These are phyloP conservation scores for Stramonita haemastoma DNA, from an alignment of 2,888 invertebrate species.

Conservation along the genomic window DNA sequence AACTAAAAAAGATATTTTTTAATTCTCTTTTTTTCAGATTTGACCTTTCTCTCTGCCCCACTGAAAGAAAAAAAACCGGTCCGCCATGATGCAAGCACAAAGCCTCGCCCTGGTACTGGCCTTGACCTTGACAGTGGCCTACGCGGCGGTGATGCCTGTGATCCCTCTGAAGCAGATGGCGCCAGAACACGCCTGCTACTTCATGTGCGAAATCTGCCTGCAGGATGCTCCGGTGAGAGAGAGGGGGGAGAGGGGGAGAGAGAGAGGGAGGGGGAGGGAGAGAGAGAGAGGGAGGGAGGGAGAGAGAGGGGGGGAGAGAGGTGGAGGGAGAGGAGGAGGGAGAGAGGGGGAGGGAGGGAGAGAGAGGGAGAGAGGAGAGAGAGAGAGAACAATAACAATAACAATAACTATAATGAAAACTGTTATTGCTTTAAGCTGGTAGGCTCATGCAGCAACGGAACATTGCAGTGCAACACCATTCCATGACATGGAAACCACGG, in stretches of 20 bases:
- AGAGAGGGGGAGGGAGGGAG: not conserved
- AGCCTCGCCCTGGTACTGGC: not conserved
- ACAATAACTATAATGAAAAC: too few species aligned
- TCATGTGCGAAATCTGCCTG: slow-evolving; percentile 39
- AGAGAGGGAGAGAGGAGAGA: too few species aligned
- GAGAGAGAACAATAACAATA: too few species aligned
- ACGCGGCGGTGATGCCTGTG: not conserved
- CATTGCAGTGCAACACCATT: too few species aligned
- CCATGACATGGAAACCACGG: too few species aligned
- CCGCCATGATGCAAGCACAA: not conserved
- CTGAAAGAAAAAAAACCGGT: not conserved
- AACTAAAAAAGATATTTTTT: not conserved
- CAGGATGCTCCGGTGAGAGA: not conserved
- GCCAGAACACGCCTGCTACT: slow-evolving; percentile 42
- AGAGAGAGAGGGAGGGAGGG: not conserved
- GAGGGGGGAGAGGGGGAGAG: not conserved
- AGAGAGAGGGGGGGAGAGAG: not conserved
- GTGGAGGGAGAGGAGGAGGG: not conserved
- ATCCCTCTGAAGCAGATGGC: slow-evolving; percentile 25
- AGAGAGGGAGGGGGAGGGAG: not conserved
- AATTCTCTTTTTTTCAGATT: not conserved
- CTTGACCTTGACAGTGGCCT: not conserved
- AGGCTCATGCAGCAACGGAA: too few species aligned
- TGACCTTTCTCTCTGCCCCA: not conserved
- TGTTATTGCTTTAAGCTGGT: too few species aligned